Evolutionary conservation across 2,888 invertebrate genomes (phyloP).

Genomic region (Pharmacophagus antenor): DNA sequence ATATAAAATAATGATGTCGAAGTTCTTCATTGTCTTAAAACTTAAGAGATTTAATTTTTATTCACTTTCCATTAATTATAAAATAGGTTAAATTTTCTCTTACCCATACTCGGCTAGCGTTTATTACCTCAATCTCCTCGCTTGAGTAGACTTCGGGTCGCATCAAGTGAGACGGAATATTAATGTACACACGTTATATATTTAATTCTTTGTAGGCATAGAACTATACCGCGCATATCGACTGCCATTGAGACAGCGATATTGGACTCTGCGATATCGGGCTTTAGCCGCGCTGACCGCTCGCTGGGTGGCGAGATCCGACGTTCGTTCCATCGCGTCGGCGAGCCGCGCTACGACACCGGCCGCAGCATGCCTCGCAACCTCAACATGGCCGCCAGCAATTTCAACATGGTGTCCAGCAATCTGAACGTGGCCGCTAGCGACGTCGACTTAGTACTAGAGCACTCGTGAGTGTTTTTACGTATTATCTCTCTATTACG

Average conservation of each 20-base stretch:
- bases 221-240: constrained; percentile 73
- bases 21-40: too few species aligned
- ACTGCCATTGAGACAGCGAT: constrained; percentile 54
- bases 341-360: constrained; percentile 57
- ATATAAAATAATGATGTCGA: too few species aligned
- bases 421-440: constrained; percentile 14
- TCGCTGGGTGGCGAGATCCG: constrained; percentile 61
- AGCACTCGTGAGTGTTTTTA: constrained; percentile 25
- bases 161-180: too few species aligned
- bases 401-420: constrained; percentile 30
- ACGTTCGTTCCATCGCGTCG: constrained; percentile 71
- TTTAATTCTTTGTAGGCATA: constrained; percentile 49
- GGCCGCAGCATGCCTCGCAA: constrained; percentile 78
- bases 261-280: constrained; percentile 45
- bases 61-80: too few species aligned
- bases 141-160: too few species aligned
- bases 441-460: constrained; percentile 27
- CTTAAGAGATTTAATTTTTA: too few species aligned
- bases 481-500: too few species aligned
- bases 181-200: too few species aligned
- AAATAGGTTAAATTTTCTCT: too few species aligned
- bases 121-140: too few species aligned
- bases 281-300: constrained; percentile 55
- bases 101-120: too few species aligned
- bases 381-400: constrained; percentile 64